Conservation (phyloP, 2,888 invertebrate genomes). For the Eupithecia abbreviata region DNA sequence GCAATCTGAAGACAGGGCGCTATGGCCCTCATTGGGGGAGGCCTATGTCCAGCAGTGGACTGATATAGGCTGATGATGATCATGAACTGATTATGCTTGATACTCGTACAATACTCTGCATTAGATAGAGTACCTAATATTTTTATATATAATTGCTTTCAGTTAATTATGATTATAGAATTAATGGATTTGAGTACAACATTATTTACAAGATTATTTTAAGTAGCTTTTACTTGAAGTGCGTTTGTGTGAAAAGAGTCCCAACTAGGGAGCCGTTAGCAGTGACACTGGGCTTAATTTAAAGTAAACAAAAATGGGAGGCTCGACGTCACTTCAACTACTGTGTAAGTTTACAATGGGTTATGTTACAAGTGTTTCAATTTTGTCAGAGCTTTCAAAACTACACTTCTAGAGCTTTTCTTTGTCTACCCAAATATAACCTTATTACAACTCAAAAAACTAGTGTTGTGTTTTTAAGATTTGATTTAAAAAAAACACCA, state of each 20-base stretch:
- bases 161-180: not conserved
- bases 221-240: not conserved
- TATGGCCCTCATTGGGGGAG: too few species aligned
- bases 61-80: too few species aligned
- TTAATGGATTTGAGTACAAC: not conserved
- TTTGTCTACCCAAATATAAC: not conserved
- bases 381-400: not conserved
- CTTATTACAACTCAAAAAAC: not conserved
- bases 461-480: not conserved
- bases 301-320: conserved; percentile 50
- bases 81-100: too few species aligned
- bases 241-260: conserved; percentile 2
- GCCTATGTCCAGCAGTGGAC: too few species aligned
- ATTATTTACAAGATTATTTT: not conserved
- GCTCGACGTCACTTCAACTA: conserved; percentile 28
- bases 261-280: not conserved
- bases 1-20: too few species aligned
- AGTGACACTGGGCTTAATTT: conserved; percentile 48
- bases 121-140: too few species aligned
- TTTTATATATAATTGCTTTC: too few species aligned
- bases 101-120: too few species aligned
- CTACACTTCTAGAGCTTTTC: not conserved
- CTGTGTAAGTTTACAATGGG: conserved; percentile 8
- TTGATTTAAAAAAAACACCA: too few species aligned
- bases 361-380: conserved; percentile 17